Percentiles rank a stretch among this genome's conserved stretches.
Evolutionary conservation across 1,140 invertebrate species (phyloP).

Genomic region (Orussus abietinus): DNA sequence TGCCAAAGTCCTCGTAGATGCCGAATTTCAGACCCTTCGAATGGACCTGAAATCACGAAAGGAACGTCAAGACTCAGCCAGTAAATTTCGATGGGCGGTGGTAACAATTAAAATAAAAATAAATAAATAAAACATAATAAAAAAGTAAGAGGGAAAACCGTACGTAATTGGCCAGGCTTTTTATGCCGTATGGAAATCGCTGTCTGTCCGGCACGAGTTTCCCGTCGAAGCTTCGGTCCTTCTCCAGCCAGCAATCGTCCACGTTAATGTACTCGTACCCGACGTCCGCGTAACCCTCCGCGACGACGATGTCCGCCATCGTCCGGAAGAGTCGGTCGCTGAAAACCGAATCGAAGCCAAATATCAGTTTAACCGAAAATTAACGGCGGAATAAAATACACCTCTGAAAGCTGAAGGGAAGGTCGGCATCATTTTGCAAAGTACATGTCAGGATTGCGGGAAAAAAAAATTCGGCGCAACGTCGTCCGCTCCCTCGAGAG

Average conservation of each 20-base stretch:
- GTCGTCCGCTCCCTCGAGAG: no score
- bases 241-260: conserved; percentile 93
- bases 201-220: conserved; percentile 80
- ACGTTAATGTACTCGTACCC: conserved; percentile 94
- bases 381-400: no score
- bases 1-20: conserved; percentile 96
- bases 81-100: background rate
- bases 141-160: conserved; percentile 46
- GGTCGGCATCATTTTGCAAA: no score
- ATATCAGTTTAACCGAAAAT: no score
- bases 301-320: conserved; percentile 86
- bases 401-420: no score
- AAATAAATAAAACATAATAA: conserved; percentile 4
- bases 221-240: conserved; percentile 69
- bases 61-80: background rate
- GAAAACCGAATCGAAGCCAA: conserved; percentile 37
- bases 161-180: conserved; percentile 86
- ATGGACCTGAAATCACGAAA: conserved; percentile 69
- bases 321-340: conserved; percentile 89
- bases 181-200: conserved; percentile 90
- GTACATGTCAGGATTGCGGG: no score
- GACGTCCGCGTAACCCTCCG: conserved; percentile 81
- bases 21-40: conserved; percentile 91
- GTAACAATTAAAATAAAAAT: conserved; percentile 6
- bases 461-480: no score